Evolutionary conservation across 2,797 vertebrate species (phyloP).

Genomic region (Dendrocincla fuliginosa): DNA sequence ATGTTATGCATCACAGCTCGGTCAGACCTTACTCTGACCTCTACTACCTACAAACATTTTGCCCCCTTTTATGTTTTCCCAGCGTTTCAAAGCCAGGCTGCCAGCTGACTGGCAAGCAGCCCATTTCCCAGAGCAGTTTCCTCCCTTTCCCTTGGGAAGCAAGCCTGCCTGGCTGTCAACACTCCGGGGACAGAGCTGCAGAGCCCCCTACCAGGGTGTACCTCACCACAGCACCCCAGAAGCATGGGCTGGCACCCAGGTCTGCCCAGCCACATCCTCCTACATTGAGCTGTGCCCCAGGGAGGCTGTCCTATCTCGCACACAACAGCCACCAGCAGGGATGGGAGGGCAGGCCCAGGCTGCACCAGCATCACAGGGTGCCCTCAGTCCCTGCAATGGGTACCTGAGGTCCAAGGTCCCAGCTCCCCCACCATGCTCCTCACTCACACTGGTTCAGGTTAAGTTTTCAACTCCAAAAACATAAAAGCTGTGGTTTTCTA

Average conservation of each 20-base stretch:
- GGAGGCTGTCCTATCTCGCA: fast-evolving
- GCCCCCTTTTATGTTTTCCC: not conserved
- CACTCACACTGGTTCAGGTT: fast-evolving
- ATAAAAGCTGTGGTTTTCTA: not conserved
- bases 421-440: not conserved
- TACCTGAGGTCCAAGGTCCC: fast-evolving
- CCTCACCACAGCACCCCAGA: not conserved
- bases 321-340: not conserved
- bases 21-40: not conserved
- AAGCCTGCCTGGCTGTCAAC: not conserved
- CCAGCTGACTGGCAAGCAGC: not conserved
- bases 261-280: not conserved
- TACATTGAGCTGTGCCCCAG: not conserved
- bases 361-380: fast-evolving
- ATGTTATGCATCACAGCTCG: fast-evolving
- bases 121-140: not conserved
- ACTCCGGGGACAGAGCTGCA: not conserved
- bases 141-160: not conserved
- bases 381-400: not conserved
- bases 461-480: not conserved
- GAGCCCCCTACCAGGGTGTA: fast-evolving
- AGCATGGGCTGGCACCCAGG: not conserved
- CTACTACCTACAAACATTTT: not conserved
- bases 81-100: not conserved
- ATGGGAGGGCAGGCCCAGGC: not conserved